Conservation (phyloP, 2,888 invertebrate genomes). For the Cabera pusaria region DNA sequence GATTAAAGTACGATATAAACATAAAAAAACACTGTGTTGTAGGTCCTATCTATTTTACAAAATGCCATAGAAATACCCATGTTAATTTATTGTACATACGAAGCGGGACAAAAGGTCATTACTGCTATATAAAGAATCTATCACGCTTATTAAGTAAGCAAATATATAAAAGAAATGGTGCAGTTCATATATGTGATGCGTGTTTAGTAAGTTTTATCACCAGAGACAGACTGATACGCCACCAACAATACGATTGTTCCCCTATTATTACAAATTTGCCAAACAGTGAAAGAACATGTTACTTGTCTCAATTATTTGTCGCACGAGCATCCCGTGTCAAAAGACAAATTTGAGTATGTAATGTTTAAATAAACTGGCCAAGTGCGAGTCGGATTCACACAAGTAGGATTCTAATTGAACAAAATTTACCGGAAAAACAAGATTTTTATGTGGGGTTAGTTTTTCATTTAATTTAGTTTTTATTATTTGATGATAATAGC, state of each 20-base stretch:
- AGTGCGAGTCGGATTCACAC: too few relatives aligned
- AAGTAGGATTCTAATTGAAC: too few relatives aligned
- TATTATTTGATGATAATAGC: too few relatives aligned
- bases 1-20: neutral
- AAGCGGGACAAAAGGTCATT: conserved; percentile 1
- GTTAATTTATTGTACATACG: neutral
- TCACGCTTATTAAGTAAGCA: conserved; percentile 10
- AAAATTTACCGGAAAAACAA: too few relatives aligned
- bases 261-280: too few relatives aligned
- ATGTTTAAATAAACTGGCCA: too few relatives aligned
- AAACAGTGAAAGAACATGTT: too few relatives aligned
- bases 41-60: conserved; percentile 1
- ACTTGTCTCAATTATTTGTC: too few relatives aligned
- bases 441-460: too few relatives aligned
- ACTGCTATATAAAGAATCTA: conserved; percentile 9
- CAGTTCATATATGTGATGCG: conserved; percentile 13
- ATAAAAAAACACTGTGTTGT: neutral
- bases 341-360: too few relatives aligned
- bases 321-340: too few relatives aligned
- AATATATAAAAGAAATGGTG: conserved; percentile 5
- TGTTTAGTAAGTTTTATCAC: conserved; percentile 10
- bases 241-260: conserved; percentile 13
- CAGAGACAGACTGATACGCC: conserved; percentile 5
- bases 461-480: too few relatives aligned
- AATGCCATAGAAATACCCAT: neutral